Conservation (phyloP, 2,888 invertebrate species). For the Brachyptera putata region DNA sequence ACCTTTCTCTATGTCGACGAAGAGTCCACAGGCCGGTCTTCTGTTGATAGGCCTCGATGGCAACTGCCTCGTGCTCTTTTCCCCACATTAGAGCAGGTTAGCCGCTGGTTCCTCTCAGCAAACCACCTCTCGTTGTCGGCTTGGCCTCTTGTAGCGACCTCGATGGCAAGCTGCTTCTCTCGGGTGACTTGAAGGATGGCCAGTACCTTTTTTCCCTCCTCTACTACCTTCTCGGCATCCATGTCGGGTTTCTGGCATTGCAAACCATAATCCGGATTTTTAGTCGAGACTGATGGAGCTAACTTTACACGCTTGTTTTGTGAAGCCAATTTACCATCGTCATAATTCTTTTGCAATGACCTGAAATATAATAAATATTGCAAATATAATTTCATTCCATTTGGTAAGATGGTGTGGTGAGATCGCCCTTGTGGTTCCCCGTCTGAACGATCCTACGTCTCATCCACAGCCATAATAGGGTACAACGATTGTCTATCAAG, state of each 20-base stretch:
- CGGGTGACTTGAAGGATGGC: neutral
- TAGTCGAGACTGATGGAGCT: neutral
- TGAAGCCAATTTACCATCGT: too few species aligned
- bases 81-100: neutral
- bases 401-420: neutral
- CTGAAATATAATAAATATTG: too few species aligned
- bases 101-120: neutral
- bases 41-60: neutral
- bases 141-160: neutral
- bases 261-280: neutral
- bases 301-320: neutral
- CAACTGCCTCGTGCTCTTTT: neutral
- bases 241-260: neutral
- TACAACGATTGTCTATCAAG: too few species aligned
- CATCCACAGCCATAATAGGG: neutral
- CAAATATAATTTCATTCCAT: neutral
- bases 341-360: too few species aligned
- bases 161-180: neutral
- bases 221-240: neutral
- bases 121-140: neutral
- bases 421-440: neutral
- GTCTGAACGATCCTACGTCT: neutral
- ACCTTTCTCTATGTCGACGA: neutral
- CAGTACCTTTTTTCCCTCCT: neutral
- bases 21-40: neutral